A percentile compares a stretch with the other conserved stretches of the same genome.
phyloP scores from a whole-genome alignment of 2,113 vertebrate species.

The Oceanites oceanicus region DNA sequence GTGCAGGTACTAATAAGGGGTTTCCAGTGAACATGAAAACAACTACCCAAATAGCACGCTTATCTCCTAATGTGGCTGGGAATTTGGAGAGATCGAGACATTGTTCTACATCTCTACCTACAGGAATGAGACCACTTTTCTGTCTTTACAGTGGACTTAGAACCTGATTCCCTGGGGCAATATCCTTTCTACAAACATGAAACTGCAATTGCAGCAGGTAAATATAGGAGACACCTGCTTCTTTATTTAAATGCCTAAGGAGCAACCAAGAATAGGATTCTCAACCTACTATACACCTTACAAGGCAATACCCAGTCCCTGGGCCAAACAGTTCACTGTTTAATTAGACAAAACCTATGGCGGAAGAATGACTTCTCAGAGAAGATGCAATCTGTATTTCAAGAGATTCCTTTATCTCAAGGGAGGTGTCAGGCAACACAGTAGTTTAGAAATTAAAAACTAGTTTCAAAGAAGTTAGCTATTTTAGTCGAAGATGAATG shows the following conservation, averaged over 20 bases:
- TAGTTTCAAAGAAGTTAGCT: neutral
- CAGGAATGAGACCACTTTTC: neutral
- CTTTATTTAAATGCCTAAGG: neutral
- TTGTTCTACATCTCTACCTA: neutral
- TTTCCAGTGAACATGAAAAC: neutral
- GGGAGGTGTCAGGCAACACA: neutral
- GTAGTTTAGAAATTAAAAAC: neutral
- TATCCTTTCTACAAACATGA: neutral
- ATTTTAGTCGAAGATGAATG: neutral
- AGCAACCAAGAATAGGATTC: neutral
- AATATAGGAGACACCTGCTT: neutral
- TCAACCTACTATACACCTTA: neutral
- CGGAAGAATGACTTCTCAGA: neutral
- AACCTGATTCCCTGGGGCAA: neutral
- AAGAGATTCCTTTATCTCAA: neutral
- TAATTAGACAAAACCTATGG: neutral
- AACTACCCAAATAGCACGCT: neutral
- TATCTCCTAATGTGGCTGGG: rapidly evolving
- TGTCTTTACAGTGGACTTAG: neutral
- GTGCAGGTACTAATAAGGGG: neutral
- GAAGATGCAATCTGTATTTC: neutral
- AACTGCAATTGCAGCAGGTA: neutral
- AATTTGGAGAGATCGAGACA: neutral
- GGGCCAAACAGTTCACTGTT: neutral
- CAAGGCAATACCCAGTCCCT: neutral